Evolutionary conservation across 1,140 invertebrate species (phyloP).

Genomic region (Zaprionus africanus): DNA sequence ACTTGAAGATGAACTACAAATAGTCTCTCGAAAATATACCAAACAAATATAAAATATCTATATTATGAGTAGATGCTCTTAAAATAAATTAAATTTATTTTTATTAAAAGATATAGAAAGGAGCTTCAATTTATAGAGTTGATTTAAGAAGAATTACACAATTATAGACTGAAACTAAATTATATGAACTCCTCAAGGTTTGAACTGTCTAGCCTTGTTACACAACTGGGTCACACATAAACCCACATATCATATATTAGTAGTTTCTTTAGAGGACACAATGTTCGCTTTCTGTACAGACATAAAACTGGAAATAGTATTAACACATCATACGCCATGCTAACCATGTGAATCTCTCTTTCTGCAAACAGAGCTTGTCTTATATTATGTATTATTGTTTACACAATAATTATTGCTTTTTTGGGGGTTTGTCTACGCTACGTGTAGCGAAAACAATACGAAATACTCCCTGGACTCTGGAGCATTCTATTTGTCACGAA

Average conservation of each 20-base stretch:
- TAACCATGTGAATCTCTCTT: constrained; percentile 2
- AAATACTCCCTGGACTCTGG: not conserved
- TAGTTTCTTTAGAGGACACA: not conserved
- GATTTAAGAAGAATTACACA: too few relatives aligned
- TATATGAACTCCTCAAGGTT: too few relatives aligned
- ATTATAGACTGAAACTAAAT: too few relatives aligned
- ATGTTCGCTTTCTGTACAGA: not conserved
- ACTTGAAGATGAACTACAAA: constrained; percentile 17
- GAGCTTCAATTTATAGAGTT: too few relatives aligned
- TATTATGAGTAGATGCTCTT: not conserved
- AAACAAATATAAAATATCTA: not conserved
- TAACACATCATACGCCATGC: constrained; percentile 9
- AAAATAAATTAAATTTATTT: not conserved
- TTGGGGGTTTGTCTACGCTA: constrained; percentile 21
- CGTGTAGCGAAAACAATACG: not conserved
- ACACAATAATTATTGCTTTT: not conserved
- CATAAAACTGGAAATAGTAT: constrained; percentile 16
- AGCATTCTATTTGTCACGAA: not conserved
- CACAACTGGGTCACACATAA: not conserved
- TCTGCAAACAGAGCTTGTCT: not conserved
- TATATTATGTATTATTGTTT: constrained; percentile 5
- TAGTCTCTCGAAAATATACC: not conserved
- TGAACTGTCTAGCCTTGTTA: not conserved
- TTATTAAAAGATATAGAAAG: not conserved
- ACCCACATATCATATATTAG: not conserved